These are phyloP conservation scores for Smutsia gigantea DNA, from an alignment of 2,797 vertebrate genomes.

Conservation along the genomic window DNA sequence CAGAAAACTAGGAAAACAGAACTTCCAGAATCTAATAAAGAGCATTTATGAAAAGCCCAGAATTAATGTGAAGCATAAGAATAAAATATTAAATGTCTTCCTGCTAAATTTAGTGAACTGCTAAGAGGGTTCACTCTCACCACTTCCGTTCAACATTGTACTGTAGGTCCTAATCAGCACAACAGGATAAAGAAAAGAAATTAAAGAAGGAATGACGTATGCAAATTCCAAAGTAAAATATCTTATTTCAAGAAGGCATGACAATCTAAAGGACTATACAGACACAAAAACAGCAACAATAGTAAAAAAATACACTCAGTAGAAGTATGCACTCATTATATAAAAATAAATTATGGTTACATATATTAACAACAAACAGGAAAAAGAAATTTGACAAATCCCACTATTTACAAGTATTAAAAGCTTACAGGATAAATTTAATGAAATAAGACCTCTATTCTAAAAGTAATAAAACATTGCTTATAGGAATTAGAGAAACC, in stretches of 20 bases:
- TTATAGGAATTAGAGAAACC: not conserved
- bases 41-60: not conserved
- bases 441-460: not conserved
- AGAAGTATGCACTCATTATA: not conserved
- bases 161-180: not conserved
- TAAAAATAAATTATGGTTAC: not conserved
- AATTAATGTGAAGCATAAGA: not conserved
- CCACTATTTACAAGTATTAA: not conserved
- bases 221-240: not conserved
- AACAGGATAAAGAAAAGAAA: not conserved
- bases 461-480: not conserved
- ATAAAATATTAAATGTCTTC: not conserved
- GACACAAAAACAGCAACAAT: not conserved
- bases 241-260: not conserved
- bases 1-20: not conserved
- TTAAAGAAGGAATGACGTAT: not conserved
- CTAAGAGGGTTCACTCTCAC: not conserved
- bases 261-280: not conserved
- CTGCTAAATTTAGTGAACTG: slow-evolving; percentile 1
- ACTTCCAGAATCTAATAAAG: not conserved
- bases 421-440: not conserved
- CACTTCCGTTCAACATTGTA: not conserved
- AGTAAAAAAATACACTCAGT: slow-evolving; percentile 1
- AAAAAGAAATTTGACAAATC: not conserved
- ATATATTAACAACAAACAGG: not conserved